phyloP scores from a whole-genome alignment of 2,797 vertebrate species.

The Euphonia xanthogaster region DNA sequence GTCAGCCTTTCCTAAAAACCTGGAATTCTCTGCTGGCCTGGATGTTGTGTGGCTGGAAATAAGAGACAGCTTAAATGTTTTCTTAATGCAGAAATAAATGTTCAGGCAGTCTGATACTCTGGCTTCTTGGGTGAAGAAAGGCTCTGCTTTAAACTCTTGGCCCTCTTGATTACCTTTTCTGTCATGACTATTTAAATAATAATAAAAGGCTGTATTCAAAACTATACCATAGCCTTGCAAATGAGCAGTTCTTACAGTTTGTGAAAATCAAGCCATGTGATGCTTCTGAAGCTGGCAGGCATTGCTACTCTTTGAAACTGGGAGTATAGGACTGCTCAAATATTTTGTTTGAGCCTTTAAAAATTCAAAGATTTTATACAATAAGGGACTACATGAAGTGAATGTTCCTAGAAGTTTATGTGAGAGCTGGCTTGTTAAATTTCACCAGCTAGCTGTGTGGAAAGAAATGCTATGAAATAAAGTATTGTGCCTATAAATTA shows the following conservation, averaged over 20 bases:
- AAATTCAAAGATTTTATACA: not conserved
- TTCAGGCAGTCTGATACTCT: not conserved
- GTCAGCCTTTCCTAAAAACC: not conserved
- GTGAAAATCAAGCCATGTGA: not conserved
- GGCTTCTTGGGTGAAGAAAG: not conserved
- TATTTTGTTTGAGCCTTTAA: conserved; percentile 41
- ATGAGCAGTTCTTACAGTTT: not conserved
- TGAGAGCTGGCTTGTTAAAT: conserved; percentile 11
- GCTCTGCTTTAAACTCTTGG: not conserved
- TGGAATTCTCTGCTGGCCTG: not conserved
- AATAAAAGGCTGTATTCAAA: conserved; percentile 25
- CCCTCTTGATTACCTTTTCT: not conserved
- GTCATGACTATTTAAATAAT: not conserved
- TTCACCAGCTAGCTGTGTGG: not conserved
- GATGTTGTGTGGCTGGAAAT: not conserved
- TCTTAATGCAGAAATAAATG: not conserved
- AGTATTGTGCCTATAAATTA: conserved; percentile 22
- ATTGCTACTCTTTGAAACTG: not conserved
- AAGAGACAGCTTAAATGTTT: not conserved
- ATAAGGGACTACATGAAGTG: not conserved
- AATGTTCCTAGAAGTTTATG: not conserved
- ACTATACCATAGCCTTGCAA: not conserved
- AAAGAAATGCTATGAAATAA: conserved; percentile 7
- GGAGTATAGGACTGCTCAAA: not conserved
- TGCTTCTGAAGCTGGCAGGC: not conserved